Conservation (phyloP, 2,888 invertebrate species). For the Habroteleia sp. region DNA sequence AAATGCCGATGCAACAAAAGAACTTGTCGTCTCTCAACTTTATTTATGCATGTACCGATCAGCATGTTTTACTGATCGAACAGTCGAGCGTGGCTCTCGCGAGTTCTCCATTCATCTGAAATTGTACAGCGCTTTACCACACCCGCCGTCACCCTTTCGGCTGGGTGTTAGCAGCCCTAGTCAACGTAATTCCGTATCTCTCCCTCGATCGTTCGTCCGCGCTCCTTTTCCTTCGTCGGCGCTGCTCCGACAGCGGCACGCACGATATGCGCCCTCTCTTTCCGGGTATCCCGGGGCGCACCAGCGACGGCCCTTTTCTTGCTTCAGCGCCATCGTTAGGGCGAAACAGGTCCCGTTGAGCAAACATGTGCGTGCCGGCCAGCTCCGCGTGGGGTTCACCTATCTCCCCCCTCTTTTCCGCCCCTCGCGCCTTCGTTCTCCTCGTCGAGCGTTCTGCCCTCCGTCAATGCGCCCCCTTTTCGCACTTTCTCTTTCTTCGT, state of each 20-base stretch:
- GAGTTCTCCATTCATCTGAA: constrained; percentile 71
- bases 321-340: constrained; percentile 60
- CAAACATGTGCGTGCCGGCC: constrained; percentile 66
- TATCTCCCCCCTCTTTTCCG: neutral
- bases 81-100: constrained; percentile 66
- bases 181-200: constrained; percentile 60
- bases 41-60: constrained; percentile 63
- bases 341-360: constrained; percentile 66
- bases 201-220: constrained; percentile 60
- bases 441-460: constrained; percentile 14
- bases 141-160: constrained; percentile 63
- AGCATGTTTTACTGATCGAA: constrained; percentile 52
- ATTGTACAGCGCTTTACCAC: constrained; percentile 71
- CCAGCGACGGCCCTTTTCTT: constrained; percentile 61
- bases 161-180: constrained; percentile 61
- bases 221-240: constrained; percentile 28
- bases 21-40: constrained; percentile 28
- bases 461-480: constrained; percentile 38
- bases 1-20: constrained; percentile 20
- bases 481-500: constrained; percentile 62
- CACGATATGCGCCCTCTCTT: constrained; percentile 17
- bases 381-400: constrained; percentile 47
- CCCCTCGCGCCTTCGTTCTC: neutral
- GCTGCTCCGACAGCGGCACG: constrained; percentile 15
- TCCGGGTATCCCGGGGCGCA: constrained; percentile 21